Base-by-base conservation (phyloP, 2,888 invertebrate genomes). In the Electrophaes corylata region DNA sequence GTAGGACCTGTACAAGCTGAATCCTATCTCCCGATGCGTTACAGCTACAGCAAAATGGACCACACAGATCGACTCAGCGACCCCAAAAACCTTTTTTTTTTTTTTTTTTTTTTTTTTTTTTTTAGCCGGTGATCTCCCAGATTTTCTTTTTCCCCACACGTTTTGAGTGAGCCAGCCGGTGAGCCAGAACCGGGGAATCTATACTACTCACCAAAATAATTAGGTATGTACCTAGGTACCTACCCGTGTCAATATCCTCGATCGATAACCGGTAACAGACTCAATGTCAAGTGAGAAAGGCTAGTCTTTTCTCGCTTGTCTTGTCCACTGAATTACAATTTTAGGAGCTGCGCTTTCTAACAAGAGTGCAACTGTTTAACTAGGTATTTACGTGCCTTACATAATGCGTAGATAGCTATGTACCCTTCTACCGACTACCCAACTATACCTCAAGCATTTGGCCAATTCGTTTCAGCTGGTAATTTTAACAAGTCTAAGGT, bases 271-370 rank as follows among this genome's bases (percentile, higher is more conserved):
- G 79, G 82, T 82, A 84, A 78, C 70, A 73, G 66, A 75, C 75
- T 81, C 89, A 90, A 89, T 90, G 91, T 90, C 89, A 90, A 88
- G 84, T 84, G 82, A 90, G 83, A 84, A 89, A 79, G 75, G 79
- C 20, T 46, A 33, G 81, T 81, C 79, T 75, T 81, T 16, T 37
- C 16, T 29, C n/a, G 77, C 79, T 75, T 81, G 37, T 37, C 16
- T 29, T 16, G 77, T 71, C 66, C 65, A 57, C 69, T 60, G 75
- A 80, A 81, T 78, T 69, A 65, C 75, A 80, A 80, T 79, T 77
- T 78, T 10, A 29, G 69, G 63, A 67, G 61, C 57, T 62, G 49
- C 62, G 58, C 59, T 62, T 65, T 65, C 60, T 63, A 64, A 29
- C 48, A 48, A 44, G 58, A 52, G 37, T 39, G 46, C 33, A 43